Evolutionary conservation across 2,888 invertebrate genomes (phyloP).

Genomic region (Ichneumon xanthorius): DNA sequence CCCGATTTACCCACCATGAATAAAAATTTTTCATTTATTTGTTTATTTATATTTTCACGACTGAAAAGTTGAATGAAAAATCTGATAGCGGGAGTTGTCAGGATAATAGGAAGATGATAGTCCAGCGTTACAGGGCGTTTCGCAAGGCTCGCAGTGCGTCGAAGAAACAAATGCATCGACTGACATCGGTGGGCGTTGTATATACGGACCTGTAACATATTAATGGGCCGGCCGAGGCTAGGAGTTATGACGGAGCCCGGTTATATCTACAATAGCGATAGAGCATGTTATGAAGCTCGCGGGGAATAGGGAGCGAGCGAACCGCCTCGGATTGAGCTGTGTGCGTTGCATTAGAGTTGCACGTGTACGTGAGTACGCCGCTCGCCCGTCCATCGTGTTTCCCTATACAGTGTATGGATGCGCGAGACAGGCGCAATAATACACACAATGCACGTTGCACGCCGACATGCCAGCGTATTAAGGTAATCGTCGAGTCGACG

Average conservation of each 20-base stretch:
- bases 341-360: slow-evolving; percentile 3
- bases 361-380: background rate
- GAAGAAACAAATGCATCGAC: slow-evolving; percentile 8
- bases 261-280: slow-evolving; percentile 31
- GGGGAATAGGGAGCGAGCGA: slow-evolving; percentile 25
- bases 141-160: background rate
- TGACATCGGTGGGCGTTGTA: slow-evolving; percentile 1
- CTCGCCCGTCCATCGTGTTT: slow-evolving; percentile 35
- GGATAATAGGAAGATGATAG: slow-evolving; percentile 5
- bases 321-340: slow-evolving; percentile 36
- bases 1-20: too few relatives aligned
- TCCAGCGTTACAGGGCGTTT: background rate
- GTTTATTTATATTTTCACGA: background rate
- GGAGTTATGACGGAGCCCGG: slow-evolving; percentile 23
- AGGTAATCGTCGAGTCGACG: slow-evolving; percentile 70
- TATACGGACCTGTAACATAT: slow-evolving; percentile 9
- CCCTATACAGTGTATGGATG: slow-evolving; percentile 38
- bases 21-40: too few relatives aligned
- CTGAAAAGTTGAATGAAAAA: background rate
- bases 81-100: background rate
- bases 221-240: slow-evolving; percentile 16
- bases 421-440: slow-evolving; percentile 69
- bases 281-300: slow-evolving; percentile 17
- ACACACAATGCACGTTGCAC: slow-evolving; percentile 65
- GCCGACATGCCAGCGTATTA: slow-evolving; percentile 66